Percentiles rank a stretch among this genome's conserved stretches.
Evolutionary conservation across 2,113 vertebrate species (phyloP).

Genomic region (Tragulus kanchil): DNA sequence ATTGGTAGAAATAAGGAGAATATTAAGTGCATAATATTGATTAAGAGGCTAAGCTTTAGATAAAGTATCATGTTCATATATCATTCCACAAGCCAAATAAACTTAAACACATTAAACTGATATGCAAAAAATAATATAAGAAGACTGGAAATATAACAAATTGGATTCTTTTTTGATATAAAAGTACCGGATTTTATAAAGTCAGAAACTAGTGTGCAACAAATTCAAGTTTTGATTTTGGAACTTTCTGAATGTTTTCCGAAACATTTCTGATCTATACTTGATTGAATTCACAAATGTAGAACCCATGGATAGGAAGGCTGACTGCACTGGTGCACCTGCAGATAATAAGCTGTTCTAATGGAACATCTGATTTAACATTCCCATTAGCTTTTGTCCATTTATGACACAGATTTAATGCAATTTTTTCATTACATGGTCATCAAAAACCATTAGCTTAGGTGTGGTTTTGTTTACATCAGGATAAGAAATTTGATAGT

Average conservation of each 20-base stretch:
- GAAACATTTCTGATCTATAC: neutral
- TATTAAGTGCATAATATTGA: neutral
- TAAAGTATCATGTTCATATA: neutral
- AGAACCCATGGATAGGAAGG: neutral
- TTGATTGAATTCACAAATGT: neutral
- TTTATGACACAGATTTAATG: neutral
- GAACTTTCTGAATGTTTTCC: neutral
- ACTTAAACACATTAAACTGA: neutral
- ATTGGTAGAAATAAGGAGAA: neutral
- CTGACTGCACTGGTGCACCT: neutral
- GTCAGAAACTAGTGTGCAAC: neutral
- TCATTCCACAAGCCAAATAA: neutral
- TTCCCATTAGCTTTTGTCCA: neutral
- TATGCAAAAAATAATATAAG: neutral
- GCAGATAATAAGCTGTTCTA: neutral
- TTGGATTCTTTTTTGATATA: too few relatives aligned
- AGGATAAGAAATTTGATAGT: slow-evolving; percentile 1
- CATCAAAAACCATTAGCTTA: neutral
- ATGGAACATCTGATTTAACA: neutral
- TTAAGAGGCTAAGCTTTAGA: neutral
- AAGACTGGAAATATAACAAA: too few relatives aligned
- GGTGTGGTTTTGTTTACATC: neutral
- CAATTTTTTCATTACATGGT: neutral
- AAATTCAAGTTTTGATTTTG: neutral
- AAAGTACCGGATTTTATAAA: too few relatives aligned